phyloP scores from a whole-genome alignment of 2,888 invertebrate species.

The Drosophila ochracea region DNA sequence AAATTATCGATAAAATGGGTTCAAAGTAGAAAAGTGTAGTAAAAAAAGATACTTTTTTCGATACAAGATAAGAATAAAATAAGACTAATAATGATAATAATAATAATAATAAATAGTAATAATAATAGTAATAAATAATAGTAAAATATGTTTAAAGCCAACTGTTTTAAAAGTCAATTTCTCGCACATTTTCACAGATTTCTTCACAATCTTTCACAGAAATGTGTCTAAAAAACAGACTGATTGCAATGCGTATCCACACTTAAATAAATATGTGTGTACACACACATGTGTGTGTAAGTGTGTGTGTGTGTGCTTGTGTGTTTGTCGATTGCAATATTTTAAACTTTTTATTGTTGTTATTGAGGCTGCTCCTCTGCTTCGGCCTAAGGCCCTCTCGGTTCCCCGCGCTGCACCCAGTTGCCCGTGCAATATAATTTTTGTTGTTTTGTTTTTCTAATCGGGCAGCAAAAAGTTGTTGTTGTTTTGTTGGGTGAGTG shows the following conservation, averaged over 20 bases:
- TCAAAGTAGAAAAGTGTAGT: not conserved
- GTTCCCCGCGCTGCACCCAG: not conserved
- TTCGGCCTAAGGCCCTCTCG: not conserved
- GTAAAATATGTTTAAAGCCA: not conserved
- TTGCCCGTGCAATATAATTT: conserved; percentile 54
- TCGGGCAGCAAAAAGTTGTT: conserved; percentile 52
- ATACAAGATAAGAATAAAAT: not conserved
- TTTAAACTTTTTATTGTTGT: conserved; percentile 69
- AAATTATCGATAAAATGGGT: not conserved
- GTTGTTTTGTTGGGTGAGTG: conserved; percentile 12
- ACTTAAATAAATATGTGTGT: not conserved
- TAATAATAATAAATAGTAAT: not conserved
- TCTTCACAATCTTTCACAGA: not conserved
- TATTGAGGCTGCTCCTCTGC: conserved; percentile 30
- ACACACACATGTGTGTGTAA: not conserved
- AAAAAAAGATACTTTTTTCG: not conserved
- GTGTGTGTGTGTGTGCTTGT: not conserved
- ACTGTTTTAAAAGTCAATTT: not conserved
- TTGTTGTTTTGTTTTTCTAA: conserved; percentile 42
- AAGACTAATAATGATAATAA: accelerated
- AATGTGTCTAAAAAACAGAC: not conserved
- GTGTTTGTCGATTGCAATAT: conserved; percentile 47
- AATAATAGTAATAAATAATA: not conserved
- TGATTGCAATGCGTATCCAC: conserved; percentile 11
- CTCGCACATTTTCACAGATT: not conserved